phyloP scores from a whole-genome alignment of 2,888 invertebrate species.

The Mellilla xanthometata region DNA sequence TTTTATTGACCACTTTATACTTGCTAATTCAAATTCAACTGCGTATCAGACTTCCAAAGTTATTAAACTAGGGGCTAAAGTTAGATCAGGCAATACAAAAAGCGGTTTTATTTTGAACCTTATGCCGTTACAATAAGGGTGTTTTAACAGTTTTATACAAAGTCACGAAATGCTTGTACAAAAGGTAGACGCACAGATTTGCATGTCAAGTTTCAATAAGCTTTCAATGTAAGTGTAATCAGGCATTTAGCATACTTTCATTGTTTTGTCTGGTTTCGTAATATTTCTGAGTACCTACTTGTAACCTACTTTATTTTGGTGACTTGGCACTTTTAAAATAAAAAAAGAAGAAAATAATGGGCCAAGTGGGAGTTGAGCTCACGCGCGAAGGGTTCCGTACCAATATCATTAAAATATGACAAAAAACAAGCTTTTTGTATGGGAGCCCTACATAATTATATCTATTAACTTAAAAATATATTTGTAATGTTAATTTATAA shows the following conservation, averaged over 20 bases:
- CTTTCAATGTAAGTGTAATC: constrained; percentile 11
- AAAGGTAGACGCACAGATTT: constrained; percentile 18
- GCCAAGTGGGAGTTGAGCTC: too few species aligned
- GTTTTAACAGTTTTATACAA: too few species aligned
- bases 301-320: neutral
- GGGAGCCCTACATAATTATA: too few species aligned
- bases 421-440: too few species aligned
- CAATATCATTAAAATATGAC: too few species aligned
- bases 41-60: constrained; percentile 2
- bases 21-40: constrained; percentile 13
- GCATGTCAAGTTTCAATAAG: constrained; percentile 23
- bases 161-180: constrained; percentile 7
- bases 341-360: too few species aligned
- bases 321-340: too few species aligned
- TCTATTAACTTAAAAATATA: too few species aligned
- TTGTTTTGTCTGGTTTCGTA: constrained; percentile 19
- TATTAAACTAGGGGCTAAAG: constrained; percentile 11
- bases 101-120: too few species aligned
- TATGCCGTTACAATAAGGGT: too few species aligned
- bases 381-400: too few species aligned
- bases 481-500: too few species aligned
- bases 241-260: constrained; percentile 16
- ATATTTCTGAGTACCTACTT: constrained; percentile 1
- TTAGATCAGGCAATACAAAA: neutral
- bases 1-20: constrained; percentile 2